Evolutionary conservation across 2,888 invertebrate genomes (phyloP), one percentile per base, ranked within the genome.

Genomic region (Eilema griseolum): DNA sequence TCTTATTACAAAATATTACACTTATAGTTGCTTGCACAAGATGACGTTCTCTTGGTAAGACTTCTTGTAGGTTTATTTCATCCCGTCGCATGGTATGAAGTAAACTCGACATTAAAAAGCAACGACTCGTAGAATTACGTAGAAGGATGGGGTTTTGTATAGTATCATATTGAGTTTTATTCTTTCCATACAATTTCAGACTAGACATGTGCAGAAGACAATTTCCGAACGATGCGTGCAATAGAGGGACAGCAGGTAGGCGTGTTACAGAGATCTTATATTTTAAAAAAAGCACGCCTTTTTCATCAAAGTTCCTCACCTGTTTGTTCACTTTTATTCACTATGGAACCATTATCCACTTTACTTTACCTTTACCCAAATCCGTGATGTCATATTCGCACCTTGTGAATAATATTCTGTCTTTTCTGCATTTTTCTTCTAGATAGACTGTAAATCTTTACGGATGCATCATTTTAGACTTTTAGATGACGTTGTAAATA

Each of bases 171-270:
- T 93, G 85, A 93, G 93, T 92, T 93, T 93, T 86, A 82, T 85
- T 92, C 90, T 96, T 96, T 95, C 95, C 96, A 92, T 96, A 91
- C 86, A 86, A 93, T 98, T 98, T 95, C 98, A 98, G 98, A 98
- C 98, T 99, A 97, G 99, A 99, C 98, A 99, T 99, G 98, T 99
- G 99, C 98, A 97, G 99, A 96, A 97, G 98, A 96, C 97, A 98
- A 96, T 98, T 97, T 96, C 97, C 98, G 94, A 98, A 97, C 96
- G 98, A 98, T 96, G 97, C 97, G 96, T 99, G 99, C 97, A 99
- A 99, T 97, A 97, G 98, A 96, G 99, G 99, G 96, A 99, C 99
- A 88, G 99, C 99, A 98, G 99, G 99, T 99, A 98, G 97, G 94
- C 93, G 94, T 94, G 95, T 93, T 89, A 89, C 88, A 86, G 87